These are phyloP conservation scores for Pocillopora meandrina DNA, from an alignment of 92 coral and sea anemone species.

Conservation along the genomic window DNA sequence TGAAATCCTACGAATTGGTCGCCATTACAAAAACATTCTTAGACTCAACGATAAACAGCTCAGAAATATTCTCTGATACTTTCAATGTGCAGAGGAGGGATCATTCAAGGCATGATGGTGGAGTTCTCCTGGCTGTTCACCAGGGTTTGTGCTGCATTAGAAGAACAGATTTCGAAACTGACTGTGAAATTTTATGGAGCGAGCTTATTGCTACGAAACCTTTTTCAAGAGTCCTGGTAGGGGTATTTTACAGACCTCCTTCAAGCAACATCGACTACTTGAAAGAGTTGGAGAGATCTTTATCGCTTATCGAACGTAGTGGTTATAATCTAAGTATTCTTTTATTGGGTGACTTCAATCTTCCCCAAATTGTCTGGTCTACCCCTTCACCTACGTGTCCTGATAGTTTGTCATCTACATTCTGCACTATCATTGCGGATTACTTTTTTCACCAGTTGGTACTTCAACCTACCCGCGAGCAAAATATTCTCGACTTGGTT, in stretches of 20 bases:
- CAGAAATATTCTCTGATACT: too few relatives aligned
- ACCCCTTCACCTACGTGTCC: not conserved
- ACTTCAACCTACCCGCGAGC: slow-evolving; percentile 24
- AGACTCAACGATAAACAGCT: too few relatives aligned
- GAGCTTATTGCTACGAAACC: slow-evolving; percentile 31
- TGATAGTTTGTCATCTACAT: slow-evolving; percentile 21
- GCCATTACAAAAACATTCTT: too few relatives aligned
- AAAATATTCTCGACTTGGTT: slow-evolving; percentile 43
- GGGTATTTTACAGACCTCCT: slow-evolving; percentile 58
- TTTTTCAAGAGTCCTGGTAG: slow-evolving; percentile 31
- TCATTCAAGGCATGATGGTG: too few relatives aligned
- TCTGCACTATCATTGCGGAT: slow-evolving; percentile 27
- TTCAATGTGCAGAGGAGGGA: too few relatives aligned
- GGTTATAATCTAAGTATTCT: slow-evolving; percentile 41
- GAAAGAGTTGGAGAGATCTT: slow-evolving; percentile 34
- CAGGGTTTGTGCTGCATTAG: too few relatives aligned
- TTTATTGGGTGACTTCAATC: slow-evolving; percentile 42
- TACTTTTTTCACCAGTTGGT: slow-evolving; percentile 42
- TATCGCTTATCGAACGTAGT: slow-evolving; percentile 28
- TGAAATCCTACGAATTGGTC: too few relatives aligned
- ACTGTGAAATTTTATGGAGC: not conserved
- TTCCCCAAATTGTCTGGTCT: slow-evolving; percentile 41
- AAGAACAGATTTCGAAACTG: too few relatives aligned
- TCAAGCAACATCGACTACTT: slow-evolving; percentile 18
- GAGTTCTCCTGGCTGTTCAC: too few relatives aligned